Base-by-base conservation (phyloP, 2,888 invertebrate species). In the Vesta saturnalis region DNA sequence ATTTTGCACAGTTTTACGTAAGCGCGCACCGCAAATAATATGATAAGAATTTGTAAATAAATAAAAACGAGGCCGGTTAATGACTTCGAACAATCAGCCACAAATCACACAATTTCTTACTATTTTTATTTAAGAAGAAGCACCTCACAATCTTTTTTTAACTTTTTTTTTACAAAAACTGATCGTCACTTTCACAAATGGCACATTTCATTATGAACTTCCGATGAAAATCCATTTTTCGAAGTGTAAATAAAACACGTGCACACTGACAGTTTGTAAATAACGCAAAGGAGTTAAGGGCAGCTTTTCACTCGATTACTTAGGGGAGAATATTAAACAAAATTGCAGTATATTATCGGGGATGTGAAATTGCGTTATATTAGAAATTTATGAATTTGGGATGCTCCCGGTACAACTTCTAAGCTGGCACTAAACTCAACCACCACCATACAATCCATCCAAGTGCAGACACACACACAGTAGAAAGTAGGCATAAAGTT, bases 401-500 rank as follows among this genome's bases (percentile, higher is more conserved):
- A 74, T 77, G 75, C 70, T 75, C 73, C 76, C 75, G 72, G 74
- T 71, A 73, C 78, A 77, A 77, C 73, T 78, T 79, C 80, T 80
- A 80, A 77, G 78, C 78, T 79, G 75, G 79, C 77, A 81, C 80
- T 81, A 80, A 80, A 80, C 77, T 70, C 74, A 72, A 75, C 75
- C 76, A 74, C 73, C 76, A 30, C 30, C 30, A 6, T 39, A 10
- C 39, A 39, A 39, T 39, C 39, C 39, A 76, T 74, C 76, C 71
- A 75, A 71, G 73, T 75, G 73, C 76, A 39, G 39, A 39, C 39
- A 39, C 39, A 39, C 39, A 39, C 39, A 76, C 72, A 76, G 80
- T 82, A 82, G 82, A 82, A 83, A 83, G 82, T 81, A 78, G 81
- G 79, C 78, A 78, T 75, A 76, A 78, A 77, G 77, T 78, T 77